Conservation (phyloP, 2,888 invertebrate species). For the Morpho helenor region DNA sequence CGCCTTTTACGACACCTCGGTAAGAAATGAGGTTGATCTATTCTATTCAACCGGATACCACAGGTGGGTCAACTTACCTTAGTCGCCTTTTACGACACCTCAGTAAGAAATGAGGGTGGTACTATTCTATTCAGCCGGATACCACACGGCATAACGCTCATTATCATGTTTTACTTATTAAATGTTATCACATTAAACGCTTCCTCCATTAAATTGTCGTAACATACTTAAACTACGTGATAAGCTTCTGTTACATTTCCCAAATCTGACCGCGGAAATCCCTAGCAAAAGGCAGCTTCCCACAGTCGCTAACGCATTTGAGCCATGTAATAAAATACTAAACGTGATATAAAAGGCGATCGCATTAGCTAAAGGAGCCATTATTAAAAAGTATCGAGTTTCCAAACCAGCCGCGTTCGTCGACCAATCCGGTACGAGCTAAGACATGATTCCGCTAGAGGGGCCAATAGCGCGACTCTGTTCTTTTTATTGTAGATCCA, state of each 20-base stretch:
- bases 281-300: slow-evolving; percentile 53
- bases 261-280: slow-evolving; percentile 54
- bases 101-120: no score
- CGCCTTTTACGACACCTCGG: no score
- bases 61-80: no score
- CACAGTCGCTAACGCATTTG: slow-evolving; percentile 63
- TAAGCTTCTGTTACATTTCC: slow-evolving; percentile 31
- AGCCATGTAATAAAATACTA: slow-evolving; percentile 73
- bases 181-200: no score
- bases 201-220: slow-evolving; percentile 1
- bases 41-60: no score
- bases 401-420: slow-evolving; percentile 59
- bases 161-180: no score
- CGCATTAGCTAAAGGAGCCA: slow-evolving; percentile 77
- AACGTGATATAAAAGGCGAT: slow-evolving; percentile 70
- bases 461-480: slow-evolving; percentile 53
- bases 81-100: no score
- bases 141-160: no score
- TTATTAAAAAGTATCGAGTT: slow-evolving; percentile 79
- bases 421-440: slow-evolving; percentile 59
- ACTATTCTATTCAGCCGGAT: no score
- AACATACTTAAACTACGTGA: slow-evolving; percentile 4
- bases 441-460: slow-evolving; percentile 24
- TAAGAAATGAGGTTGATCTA: no score
- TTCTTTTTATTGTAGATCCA: slow-evolving; percentile 66